Base-by-base conservation (phyloP, 2,888 invertebrate genomes). In the Noctua fimbriata region DNA sequence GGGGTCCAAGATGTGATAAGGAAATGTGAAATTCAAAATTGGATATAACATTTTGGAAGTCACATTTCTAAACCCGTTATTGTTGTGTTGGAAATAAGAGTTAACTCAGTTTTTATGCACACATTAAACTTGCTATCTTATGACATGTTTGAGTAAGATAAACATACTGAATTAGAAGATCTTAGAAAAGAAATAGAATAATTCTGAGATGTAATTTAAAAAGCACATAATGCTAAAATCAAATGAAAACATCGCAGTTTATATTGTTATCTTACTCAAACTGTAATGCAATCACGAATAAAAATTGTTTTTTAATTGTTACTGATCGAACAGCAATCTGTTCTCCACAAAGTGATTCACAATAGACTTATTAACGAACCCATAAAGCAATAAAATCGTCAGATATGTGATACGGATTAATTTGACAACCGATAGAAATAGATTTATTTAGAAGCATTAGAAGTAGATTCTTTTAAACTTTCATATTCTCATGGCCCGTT, bases 1-100 rank as follows among this genome's bases (percentile, higher is more conserved):
- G 94, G 96, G 95, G 96, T 96, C 96, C 96, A 96, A 96, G 89
- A 92, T 93, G 93, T 93, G 92, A 92, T 92, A 90, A 79, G 88
- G 91, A 88, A 89, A 89, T 90, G 92, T 91, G 89, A 89, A 93
- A 92, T 92, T 93, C 92, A 90, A 91, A 92, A 90, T 88, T 76
- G 52, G 28, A 67, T 79, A 32, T 70, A 55, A 52, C 69, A 80
- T 89, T 89, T 90, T 90, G 87, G 88, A 90, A 87, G 86, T 87
- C 85, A 89, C 89, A 88, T 88, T 83, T 89, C 87, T 88, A 78
- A 83, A 84, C 86, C 90, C 86, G 83, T 88, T 89, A 85, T 85
- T 90, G 87, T 90, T 89, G 73, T 78, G 82, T 90, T 89, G 82
- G 69, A 80, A 79, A 86, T 87, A 83, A 86, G 75, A 81, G 71